Evolutionary conservation across 2,888 invertebrate species (phyloP).

Genomic region (Automeris io): DNA sequence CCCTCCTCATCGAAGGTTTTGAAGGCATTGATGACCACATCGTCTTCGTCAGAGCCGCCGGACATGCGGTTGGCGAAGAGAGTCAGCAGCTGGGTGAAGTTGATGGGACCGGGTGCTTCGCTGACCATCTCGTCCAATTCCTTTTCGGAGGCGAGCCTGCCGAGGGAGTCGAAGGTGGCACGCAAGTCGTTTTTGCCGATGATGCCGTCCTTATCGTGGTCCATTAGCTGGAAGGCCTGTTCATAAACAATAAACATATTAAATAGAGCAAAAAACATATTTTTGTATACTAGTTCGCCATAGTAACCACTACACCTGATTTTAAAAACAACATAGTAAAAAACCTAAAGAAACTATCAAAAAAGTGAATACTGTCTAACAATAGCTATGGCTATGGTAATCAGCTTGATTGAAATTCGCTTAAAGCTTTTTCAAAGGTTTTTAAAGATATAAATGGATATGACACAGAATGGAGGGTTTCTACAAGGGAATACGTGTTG

Average conservation of each 20-base stretch:
- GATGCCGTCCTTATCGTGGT: slow-evolving; percentile 95
- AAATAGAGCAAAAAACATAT: background rate
- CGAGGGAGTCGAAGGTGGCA: slow-evolving; percentile 94
- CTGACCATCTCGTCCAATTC: slow-evolving; percentile 93
- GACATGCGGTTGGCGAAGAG: slow-evolving; percentile 95
- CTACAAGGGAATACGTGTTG: too few relatives aligned
- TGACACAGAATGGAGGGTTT: too few relatives aligned
- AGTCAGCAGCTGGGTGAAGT: slow-evolving; percentile 95
- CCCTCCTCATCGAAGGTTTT: slow-evolving; percentile 93
- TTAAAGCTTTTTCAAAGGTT: too few relatives aligned
- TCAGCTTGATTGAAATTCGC: too few relatives aligned
- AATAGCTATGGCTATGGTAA: too few relatives aligned
- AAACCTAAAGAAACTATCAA: too few relatives aligned
- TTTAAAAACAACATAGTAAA: too few relatives aligned
- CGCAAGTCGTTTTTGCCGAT: slow-evolving; percentile 93
- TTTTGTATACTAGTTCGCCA: background rate
- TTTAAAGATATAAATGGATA: too few relatives aligned
- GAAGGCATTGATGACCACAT: slow-evolving; percentile 94
- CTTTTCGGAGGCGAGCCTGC: slow-evolving; percentile 92
- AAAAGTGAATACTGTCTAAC: too few relatives aligned
- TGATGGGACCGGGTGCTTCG: slow-evolving; percentile 94
- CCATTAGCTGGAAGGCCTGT: slow-evolving; percentile 96
- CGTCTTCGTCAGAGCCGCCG: slow-evolving; percentile 94
- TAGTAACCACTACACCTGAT: too few relatives aligned
- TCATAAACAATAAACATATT: slow-evolving; percentile 12